Conservation (phyloP, 2,888 invertebrate genomes). For the Meteorus cinctellus region DNA sequence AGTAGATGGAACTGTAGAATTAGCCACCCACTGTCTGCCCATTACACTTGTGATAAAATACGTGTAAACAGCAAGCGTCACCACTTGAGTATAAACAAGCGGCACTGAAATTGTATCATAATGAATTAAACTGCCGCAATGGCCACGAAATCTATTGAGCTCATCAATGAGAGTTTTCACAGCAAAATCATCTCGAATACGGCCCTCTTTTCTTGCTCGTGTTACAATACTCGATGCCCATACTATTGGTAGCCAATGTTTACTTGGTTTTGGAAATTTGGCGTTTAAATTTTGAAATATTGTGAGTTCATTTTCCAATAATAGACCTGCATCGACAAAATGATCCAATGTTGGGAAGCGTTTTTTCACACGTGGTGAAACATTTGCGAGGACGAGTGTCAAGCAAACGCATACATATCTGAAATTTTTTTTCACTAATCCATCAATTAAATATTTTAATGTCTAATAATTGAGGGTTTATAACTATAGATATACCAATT, state of each 20-base stretch:
- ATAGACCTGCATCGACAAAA: conserved; percentile 88
- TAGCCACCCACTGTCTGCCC: conserved; percentile 90
- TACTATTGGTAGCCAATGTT: conserved; percentile 93
- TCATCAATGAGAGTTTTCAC: conserved; percentile 88
- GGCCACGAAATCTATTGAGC: conserved; percentile 76
- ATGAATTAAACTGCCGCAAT: conserved; percentile 74
- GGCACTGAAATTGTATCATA: conserved; percentile 76
- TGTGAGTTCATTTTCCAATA: conserved; percentile 86
- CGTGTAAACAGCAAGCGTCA: conserved; percentile 93
- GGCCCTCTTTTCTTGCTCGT: conserved; percentile 90
- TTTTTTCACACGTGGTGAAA: conserved; percentile 91
- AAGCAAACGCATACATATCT: conserved; percentile 83
- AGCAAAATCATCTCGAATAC: conserved; percentile 93
- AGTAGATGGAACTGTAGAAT: conserved; percentile 65
- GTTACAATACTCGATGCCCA: conserved; percentile 95
- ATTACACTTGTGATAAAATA: conserved; percentile 92
- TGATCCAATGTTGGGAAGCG: conserved; percentile 89
- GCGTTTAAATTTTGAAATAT: conserved; percentile 86
- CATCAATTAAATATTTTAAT: conserved; percentile 24
- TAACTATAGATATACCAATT: not conserved
- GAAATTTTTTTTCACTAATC: conserved; percentile 37
- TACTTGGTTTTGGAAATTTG: conserved; percentile 89
- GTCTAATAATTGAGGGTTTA: not conserved
- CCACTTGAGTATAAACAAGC: conserved; percentile 80
- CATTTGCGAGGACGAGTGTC: conserved; percentile 90